Evolutionary conservation across 2,888 invertebrate genomes (phyloP).

Genomic region (Osmoderma eremita): DNA sequence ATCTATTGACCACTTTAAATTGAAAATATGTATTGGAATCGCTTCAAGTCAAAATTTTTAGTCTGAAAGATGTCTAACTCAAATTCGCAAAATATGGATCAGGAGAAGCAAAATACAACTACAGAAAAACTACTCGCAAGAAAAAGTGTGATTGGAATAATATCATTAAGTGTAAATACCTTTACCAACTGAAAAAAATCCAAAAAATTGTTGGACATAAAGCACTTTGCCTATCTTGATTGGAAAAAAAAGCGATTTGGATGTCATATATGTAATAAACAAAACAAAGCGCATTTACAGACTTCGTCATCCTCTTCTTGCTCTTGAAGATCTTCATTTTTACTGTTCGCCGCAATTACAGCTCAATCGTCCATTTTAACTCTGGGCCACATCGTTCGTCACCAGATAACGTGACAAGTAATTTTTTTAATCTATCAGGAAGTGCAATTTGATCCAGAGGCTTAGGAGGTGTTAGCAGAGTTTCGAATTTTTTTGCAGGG

Average conservation of each 20-base stretch:
- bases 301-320: background rate
- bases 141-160: background rate
- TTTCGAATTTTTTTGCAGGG: background rate
- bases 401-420: no score
- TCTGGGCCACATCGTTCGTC: no score
- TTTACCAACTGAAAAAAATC: background rate
- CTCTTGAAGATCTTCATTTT: background rate
- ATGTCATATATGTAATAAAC: background rate
- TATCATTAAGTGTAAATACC: background rate
- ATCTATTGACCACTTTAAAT: no score
- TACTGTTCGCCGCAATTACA: background rate
- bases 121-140: background rate
- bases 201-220: background rate
- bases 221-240: background rate
- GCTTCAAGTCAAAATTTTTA: no score
- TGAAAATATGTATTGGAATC: no score
- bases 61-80: no score
- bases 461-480: background rate
- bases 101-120: background rate
- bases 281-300: background rate
- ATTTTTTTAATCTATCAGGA: background rate
- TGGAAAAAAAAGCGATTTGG: background rate
- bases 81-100: no score
- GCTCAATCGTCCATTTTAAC: background rate
- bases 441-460: constrained; percentile 1